Conservation (phyloP, 1,140 invertebrate species). For the Brachionus manjavacas region DNA sequence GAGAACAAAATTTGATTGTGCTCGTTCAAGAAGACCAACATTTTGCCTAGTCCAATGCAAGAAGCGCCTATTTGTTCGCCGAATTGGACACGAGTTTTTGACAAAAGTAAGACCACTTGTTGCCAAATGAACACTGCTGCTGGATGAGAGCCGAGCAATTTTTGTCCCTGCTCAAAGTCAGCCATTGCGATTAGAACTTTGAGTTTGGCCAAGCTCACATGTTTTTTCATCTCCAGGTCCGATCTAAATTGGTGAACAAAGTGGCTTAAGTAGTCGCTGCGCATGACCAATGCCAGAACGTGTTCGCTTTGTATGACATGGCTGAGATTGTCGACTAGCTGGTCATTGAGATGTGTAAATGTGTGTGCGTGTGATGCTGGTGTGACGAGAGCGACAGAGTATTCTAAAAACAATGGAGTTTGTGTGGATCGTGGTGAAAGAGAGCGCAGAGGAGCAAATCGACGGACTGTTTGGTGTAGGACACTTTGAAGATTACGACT, state of each 20-base stretch:
- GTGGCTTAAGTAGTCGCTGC: not conserved
- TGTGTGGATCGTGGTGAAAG: no score
- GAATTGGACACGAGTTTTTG: not conserved
- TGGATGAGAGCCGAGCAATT: not conserved
- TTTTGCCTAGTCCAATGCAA: constrained; percentile 10
- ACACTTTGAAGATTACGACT: no score
- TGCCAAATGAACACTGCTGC: not conserved
- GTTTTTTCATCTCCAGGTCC: not conserved
- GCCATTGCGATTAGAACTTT: constrained; percentile 16
- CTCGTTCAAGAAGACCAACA: constrained; percentile 56
- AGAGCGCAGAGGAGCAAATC: no score
- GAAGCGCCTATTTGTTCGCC: not conserved
- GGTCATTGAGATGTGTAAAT: no score
- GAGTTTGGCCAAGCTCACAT: not conserved
- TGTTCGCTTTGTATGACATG: not conserved
- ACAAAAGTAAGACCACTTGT: not conserved
- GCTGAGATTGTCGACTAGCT: constrained; percentile 2
- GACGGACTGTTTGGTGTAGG: no score
- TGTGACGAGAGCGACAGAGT: no score
- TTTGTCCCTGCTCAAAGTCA: constrained; percentile 19
- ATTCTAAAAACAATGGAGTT: no score
- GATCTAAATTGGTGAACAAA: not conserved
- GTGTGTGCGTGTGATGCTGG: no score
- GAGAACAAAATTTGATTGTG: constrained; percentile 50
- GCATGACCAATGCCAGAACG: not conserved